Conservation (phyloP, 2,888 invertebrate species). For the Nebria salina region DNA sequence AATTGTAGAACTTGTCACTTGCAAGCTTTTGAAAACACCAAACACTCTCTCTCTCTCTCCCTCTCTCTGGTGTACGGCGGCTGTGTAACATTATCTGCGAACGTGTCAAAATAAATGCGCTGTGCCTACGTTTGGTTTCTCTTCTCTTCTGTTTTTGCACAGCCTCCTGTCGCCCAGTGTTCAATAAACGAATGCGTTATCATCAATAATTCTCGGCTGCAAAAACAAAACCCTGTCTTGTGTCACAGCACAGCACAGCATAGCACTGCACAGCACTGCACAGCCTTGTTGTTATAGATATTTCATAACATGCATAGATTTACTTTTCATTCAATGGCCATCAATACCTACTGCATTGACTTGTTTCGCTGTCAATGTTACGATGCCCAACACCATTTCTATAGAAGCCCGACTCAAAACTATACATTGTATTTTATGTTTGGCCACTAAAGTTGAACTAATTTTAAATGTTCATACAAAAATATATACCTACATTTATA, state of each 20-base stretch:
- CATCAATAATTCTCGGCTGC: conserved; percentile 11
- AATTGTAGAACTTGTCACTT: conserved; percentile 41
- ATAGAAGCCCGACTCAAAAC: not conserved
- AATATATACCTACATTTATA: too few species aligned
- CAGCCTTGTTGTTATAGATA: not conserved
- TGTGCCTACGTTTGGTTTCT: not conserved
- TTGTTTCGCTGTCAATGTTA: conserved; percentile 19
- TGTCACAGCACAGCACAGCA: not conserved
- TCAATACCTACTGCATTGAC: not conserved
- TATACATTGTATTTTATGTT: not conserved
- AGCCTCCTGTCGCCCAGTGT: conserved; percentile 6
- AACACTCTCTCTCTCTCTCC: conserved; percentile 22
- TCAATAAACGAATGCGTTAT: conserved; percentile 38
- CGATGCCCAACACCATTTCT: not conserved
- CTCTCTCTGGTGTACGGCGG: not conserved
- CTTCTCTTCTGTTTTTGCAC: not conserved
- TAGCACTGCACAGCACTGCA: too few species aligned
- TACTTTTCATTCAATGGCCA: not conserved
- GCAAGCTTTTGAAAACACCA: conserved; percentile 28
- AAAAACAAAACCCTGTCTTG: conserved; percentile 27
- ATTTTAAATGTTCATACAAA: too few species aligned
- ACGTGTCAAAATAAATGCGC: conserved; percentile 28
- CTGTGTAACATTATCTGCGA: conserved; percentile 26
- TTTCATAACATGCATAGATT: not conserved
- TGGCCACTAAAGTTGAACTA: not conserved